Evolutionary conservation across 1,140 invertebrate genomes (phyloP).

Genomic region (Littorina saxatilis): DNA sequence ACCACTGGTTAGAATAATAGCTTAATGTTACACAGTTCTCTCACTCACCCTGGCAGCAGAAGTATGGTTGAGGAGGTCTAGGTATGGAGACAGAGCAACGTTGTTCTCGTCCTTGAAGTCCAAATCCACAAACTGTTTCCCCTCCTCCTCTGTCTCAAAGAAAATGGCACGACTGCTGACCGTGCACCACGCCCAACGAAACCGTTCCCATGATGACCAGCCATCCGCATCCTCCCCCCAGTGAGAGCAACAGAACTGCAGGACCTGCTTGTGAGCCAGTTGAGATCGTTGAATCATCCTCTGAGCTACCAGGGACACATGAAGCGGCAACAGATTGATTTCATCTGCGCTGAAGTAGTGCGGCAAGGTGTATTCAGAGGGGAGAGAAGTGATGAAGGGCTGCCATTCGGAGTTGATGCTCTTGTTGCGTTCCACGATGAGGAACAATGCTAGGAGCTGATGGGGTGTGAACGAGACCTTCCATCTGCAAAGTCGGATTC

Average conservation of each 20-base stretch:
- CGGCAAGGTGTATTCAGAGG: constrained; percentile 76
- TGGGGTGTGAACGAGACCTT: constrained; percentile 50
- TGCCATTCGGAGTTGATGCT: constrained; percentile 69
- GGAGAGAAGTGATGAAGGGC: constrained; percentile 80
- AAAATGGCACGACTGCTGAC: constrained; percentile 87
- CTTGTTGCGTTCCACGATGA: constrained; percentile 76
- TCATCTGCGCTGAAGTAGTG: constrained; percentile 62
- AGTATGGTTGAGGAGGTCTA: constrained; percentile 88
- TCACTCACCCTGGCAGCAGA: constrained; percentile 74
- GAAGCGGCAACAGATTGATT: constrained; percentile 75
- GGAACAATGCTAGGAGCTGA: constrained; percentile 79
- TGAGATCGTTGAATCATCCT: constrained; percentile 44
- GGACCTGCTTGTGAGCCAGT: constrained; percentile 37
- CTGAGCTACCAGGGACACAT: constrained; percentile 73
- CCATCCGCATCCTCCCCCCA: constrained; percentile 48
- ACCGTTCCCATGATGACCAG: constrained; percentile 56
- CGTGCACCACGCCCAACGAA: constrained; percentile 81
- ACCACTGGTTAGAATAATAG: too few species aligned
- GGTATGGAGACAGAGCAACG: constrained; percentile 84
- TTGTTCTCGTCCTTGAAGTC: constrained; percentile 76
- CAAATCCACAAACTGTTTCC: constrained; percentile 32
- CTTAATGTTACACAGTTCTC: neutral
- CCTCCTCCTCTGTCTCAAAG: constrained; percentile 44
- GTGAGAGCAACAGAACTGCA: constrained; percentile 37
- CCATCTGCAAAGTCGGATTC: constrained; percentile 62